A percentile compares a stretch with the other conserved stretches of the same genome.
These are phyloP conservation scores for Microplitis deprimator DNA, from an alignment of 2,888 invertebrate genomes.

Conservation along the genomic window DNA sequence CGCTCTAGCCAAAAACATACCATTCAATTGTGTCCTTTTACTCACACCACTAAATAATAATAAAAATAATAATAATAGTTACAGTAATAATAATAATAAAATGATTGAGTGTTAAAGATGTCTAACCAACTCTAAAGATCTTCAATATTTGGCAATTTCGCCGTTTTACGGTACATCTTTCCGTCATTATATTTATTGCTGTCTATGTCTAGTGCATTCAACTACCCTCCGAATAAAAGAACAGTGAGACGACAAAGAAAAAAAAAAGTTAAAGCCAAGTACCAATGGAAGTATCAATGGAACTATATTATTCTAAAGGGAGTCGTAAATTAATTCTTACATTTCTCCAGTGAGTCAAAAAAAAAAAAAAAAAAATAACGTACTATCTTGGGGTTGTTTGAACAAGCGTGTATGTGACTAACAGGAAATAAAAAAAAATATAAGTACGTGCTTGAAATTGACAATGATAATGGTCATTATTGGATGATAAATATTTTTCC, in stretches of 20 bases:
- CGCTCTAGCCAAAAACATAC: conserved; percentile 55
- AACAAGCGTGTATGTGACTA: background rate
- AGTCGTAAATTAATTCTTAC: conserved; percentile 33
- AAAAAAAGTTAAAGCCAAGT: conserved; percentile 19
- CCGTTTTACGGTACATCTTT: background rate
- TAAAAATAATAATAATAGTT: background rate
- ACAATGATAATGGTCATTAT: conserved; percentile 27
- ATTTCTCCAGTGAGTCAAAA: conserved; percentile 8
- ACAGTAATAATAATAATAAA: background rate
- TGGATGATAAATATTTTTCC: conserved; percentile 23
- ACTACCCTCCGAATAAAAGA: background rate
- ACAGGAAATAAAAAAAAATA: conserved; percentile 10
- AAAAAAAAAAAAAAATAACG: conserved; percentile 21
- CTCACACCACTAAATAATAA: background rate
- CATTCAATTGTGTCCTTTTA: conserved; percentile 46
- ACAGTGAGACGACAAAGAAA: background rate
- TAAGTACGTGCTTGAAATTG: conserved; percentile 29
- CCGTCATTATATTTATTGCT: background rate
- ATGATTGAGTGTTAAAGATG: background rate
- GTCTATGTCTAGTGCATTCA: background rate
- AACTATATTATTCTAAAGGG: conserved; percentile 26
- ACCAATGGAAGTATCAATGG: conserved; percentile 32
- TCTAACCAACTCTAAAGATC: background rate
- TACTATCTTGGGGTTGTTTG: background rate
- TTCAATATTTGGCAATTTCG: background rate